Evolutionary conservation across 1,140 invertebrate species (phyloP).

Genomic region (Danaus melanippus): DNA sequence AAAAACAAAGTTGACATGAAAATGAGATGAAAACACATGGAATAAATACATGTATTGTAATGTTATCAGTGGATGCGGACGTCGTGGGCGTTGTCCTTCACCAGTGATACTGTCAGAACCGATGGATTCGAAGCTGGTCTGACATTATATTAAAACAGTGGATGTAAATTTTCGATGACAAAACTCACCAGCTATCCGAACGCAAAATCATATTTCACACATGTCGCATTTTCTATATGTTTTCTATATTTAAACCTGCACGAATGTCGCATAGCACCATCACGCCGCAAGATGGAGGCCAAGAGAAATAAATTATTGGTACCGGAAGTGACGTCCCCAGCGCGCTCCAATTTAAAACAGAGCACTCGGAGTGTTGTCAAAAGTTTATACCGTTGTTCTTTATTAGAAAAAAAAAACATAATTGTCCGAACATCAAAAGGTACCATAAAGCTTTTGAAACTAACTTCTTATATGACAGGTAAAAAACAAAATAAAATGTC

Average conservation of each 20-base stretch:
- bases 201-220: conserved; percentile 17
- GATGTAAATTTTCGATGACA: too few species aligned
- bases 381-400: conserved; percentile 20
- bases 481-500: conserved; percentile 26
- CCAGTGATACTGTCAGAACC: conserved; percentile 45
- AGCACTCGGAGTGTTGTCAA: conserved; percentile 34
- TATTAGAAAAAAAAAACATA: conserved; percentile 23
- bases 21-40: conserved; percentile 3
- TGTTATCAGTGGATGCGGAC: conserved; percentile 38
- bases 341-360: conserved; percentile 62
- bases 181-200: too few species aligned
- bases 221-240: conserved; percentile 3
- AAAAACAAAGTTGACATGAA: background rate
- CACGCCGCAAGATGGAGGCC: conserved; percentile 56
- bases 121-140: conserved; percentile 25
- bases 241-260: conserved; percentile 1
- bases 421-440: conserved; percentile 12
- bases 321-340: conserved; percentile 65
- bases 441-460: conserved; percentile 25
- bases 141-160: too few species aligned
- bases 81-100: conserved; percentile 57
- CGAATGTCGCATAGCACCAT: conserved; percentile 33
- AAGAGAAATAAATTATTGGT: conserved; percentile 65
- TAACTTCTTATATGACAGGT: conserved; percentile 9
- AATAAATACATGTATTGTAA: conserved; percentile 17